Evolutionary conservation across 1,140 invertebrate species (phyloP), one percentile per base, ranked within the genome.

Genomic region (Cotesia typhae): DNA sequence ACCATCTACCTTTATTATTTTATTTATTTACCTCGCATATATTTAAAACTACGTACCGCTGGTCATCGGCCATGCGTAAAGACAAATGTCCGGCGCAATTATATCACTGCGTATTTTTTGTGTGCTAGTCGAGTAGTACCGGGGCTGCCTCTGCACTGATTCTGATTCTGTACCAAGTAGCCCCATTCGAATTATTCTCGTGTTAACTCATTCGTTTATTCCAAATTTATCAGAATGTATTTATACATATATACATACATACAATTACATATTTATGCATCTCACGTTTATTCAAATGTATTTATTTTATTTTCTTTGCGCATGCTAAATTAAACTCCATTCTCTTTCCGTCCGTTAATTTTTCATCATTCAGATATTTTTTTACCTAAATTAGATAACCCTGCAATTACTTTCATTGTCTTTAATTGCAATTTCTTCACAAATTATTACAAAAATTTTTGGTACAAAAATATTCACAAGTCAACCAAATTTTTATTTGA

Each of bases 341-440:
- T n/a, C 17, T 53, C 52, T 47, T 37, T 47, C 5, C 63, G 69
- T 41, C 36, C 66, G 63, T 41, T 57, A 53, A 59, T 63, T 72
- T 74, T 73, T 67, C 69, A 64, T 57, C 63, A 47, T 47, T 47
- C 6, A 47, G 1, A 47, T 9, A 6, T 9, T 57, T 57, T 57
- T 57, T 57, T 67, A 9, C 41, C 41, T 10, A 47, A 47, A 47
- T 47, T 6, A 47, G 41, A 47, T 47, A 47, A 47, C 41, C 41
- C 0, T 28, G 28, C 28, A 28, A 28, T 28, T 28, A 28, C 28
- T 28, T 28, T 3, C 1, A 28, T 28, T 28, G 28, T 28, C 3
- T 28, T 28, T 28, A 28, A 28, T 28, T 28, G 28, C 28, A 28
- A 28, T 28, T 28, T 28, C 28, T 28, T 28, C 28, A 28, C 3